phyloP scores from a whole-genome alignment of 2,797 vertebrate species.

The Propithecus deckenii region DNA sequence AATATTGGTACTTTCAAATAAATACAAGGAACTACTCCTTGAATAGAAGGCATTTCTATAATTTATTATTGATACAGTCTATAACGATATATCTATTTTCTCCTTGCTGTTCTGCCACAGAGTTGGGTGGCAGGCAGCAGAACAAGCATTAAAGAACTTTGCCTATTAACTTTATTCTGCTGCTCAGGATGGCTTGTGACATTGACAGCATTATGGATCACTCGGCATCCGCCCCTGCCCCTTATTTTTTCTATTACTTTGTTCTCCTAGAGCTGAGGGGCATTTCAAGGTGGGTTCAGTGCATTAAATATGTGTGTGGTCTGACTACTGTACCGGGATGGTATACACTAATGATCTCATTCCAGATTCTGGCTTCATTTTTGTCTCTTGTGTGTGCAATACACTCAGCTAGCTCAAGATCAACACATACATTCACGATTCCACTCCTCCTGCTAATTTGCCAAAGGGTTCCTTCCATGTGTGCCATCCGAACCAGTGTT shows the following conservation, averaged over 20 bases:
- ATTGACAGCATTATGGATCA: constrained; percentile 55
- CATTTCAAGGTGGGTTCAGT: constrained; percentile 61
- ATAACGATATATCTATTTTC: constrained; percentile 54
- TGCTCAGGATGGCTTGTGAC: constrained; percentile 38
- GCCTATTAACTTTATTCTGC: constrained; percentile 48
- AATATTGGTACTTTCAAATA: constrained; percentile 45
- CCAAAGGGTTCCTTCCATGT: neutral
- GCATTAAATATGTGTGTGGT: constrained; percentile 58
- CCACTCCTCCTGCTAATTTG: neutral
- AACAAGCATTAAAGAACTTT: constrained; percentile 59
- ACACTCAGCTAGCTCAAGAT: neutral
- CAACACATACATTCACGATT: neutral
- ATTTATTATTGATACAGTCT: constrained; percentile 73
- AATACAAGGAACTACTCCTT: neutral
- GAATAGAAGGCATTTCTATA: constrained; percentile 10
- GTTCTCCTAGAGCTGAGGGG: constrained; percentile 50
- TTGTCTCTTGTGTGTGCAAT: neutral
- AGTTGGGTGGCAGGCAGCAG: constrained; percentile 41
- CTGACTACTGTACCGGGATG: constrained; percentile 1
- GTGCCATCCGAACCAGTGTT: neutral
- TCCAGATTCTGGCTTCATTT: constrained; percentile 39
- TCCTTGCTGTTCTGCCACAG: constrained; percentile 25
- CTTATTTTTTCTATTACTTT: constrained; percentile 42
- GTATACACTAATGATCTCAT: constrained; percentile 57
- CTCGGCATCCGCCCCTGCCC: neutral